phyloP scores from a whole-genome alignment of 2,888 invertebrate genomes.

The Brachyopa scutellaris region DNA sequence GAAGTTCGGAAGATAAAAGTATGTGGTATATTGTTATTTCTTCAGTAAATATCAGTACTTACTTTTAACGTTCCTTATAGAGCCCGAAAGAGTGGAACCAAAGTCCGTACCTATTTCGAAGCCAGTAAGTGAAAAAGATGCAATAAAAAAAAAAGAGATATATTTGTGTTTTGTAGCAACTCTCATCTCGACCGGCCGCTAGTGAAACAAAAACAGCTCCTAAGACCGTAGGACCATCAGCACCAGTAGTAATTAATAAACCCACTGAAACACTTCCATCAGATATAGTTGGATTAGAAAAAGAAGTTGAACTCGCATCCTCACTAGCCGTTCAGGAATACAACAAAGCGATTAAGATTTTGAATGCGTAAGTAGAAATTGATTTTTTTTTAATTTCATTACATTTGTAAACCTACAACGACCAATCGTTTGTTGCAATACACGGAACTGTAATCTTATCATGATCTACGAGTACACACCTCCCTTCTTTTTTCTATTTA shows the following conservation, averaged over 20 bases:
- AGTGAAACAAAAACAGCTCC: conserved; percentile 1
- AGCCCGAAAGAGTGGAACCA: conserved; percentile 71
- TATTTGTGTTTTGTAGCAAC: background rate
- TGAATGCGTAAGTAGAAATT: conserved; percentile 80
- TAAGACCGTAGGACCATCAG: conserved; percentile 13
- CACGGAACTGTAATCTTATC: no score
- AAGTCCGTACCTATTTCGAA: conserved; percentile 72
- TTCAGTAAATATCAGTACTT: no score
- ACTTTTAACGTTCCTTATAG: conserved; percentile 70
- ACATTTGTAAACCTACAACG: no score
- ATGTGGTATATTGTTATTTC: background rate
- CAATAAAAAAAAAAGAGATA: background rate
- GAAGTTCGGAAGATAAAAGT: conserved; percentile 67
- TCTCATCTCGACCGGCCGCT: conserved; percentile 12
- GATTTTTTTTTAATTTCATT: background rate
- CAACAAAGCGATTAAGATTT: conserved; percentile 84
- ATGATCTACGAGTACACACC: no score
- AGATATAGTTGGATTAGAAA: conserved; percentile 84
- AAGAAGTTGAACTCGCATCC: conserved; percentile 83
- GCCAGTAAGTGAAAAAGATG: conserved; percentile 48
- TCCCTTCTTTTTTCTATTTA: no score
- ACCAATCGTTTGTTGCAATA: no score
- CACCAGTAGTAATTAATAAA: conserved; percentile 74
- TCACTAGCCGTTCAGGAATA: conserved; percentile 87
- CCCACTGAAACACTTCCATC: conserved; percentile 81